phyloP scores from a whole-genome alignment of 2,113 vertebrate genomes.

The Aspidoscelis tigris region DNA sequence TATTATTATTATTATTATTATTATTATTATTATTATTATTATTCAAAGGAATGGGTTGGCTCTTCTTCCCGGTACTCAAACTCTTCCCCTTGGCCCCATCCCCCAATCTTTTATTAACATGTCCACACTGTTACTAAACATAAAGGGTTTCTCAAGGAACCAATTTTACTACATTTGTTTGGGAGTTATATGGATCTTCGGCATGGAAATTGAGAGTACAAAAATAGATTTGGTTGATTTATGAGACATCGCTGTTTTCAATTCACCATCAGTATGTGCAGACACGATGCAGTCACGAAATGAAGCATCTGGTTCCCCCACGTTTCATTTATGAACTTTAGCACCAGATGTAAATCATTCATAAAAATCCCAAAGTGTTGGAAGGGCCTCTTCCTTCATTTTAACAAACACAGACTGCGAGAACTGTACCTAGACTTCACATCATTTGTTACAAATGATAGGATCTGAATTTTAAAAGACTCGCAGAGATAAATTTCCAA shows the following conservation, averaged over 20 bases:
- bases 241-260: slow-evolving; percentile 74
- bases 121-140: slow-evolving; percentile 67
- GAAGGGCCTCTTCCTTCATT: slow-evolving; percentile 72
- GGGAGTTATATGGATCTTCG: slow-evolving; percentile 70
- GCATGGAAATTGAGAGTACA: slow-evolving; percentile 77
- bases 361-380: slow-evolving; percentile 76
- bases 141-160: slow-evolving; percentile 72
- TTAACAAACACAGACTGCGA: slow-evolving; percentile 73
- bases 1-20: no score
- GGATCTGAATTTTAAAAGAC: slow-evolving; percentile 72
- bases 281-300: slow-evolving; percentile 72
- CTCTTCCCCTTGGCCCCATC: background rate
- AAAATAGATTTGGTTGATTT: slow-evolving; percentile 78
- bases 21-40: no score
- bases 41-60: slow-evolving; percentile 17
- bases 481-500: slow-evolving; percentile 65
- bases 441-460: slow-evolving; percentile 71
- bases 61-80: background rate
- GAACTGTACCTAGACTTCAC: slow-evolving; percentile 66
- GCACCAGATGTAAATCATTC: slow-evolving; percentile 84
- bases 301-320: slow-evolving; percentile 79
- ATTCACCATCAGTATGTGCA: slow-evolving; percentile 79
- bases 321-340: slow-evolving; percentile 80
- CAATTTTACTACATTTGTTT: slow-evolving; percentile 73
- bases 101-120: slow-evolving; percentile 59